Evolutionary conservation across 1,140 invertebrate genomes (phyloP), one percentile per base, ranked within the genome.

Genomic region (Lasioglossum albipes): DNA sequence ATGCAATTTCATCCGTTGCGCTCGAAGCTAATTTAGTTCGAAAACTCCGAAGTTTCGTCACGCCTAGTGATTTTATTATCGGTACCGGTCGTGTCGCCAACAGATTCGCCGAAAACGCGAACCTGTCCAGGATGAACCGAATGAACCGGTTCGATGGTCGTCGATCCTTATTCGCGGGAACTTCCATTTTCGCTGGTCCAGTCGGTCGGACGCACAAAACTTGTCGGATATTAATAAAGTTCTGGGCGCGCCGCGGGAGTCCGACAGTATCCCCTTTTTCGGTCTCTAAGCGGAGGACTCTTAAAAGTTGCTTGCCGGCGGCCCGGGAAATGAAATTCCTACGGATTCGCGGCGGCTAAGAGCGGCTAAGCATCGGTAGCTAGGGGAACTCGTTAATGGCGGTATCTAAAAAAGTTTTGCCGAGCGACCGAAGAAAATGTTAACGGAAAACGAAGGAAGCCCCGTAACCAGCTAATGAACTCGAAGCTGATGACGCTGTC

Each of bases 151-250:
- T 61, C 54, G 52, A 75, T 31, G 49, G 16, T 7, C 4, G 4
- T 41, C 12, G 4, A 41, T 49, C 36, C n/a, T 41, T 59, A 18
- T 27, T 49, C 52, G 20, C 16, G 13, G 49, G 22, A 82, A 64
- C 79, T 82, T 69, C 22, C 68, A n/a, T 67, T 74, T 83, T 54
- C 61, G n/a, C 65, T 66, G 22, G n/a, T 45, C 41, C 10, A 16
- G 22, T 45, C 65, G 41, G 16, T 12, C 42, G 27, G 54, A 83
- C 59, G 62, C 62, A 57, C 70, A 12, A 75, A 80, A 83, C 62
- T 80, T 74, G 74, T 86, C 75, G 65, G 81, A 86, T 86, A 86
- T 86, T 86, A 86, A 86, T 86, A 83, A 86, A 86, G 84, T 86
- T 86, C 77, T 64, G 81, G 7, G 84, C 4, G 20, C 16, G 27